phyloP scores from a whole-genome alignment of 2,113 vertebrate genomes.

The Astur gentilis region DNA sequence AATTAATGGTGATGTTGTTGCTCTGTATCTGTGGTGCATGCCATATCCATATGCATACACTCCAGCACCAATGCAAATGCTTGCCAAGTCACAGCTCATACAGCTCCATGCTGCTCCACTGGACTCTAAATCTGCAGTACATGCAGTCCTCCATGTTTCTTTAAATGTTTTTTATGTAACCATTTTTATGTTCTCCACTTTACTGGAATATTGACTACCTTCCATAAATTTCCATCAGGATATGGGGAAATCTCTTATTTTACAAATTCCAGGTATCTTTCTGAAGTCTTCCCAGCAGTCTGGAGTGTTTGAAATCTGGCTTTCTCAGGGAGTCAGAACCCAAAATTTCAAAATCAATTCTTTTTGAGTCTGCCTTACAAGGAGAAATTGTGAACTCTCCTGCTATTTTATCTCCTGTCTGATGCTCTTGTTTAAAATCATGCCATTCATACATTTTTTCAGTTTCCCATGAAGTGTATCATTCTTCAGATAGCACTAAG shows the following conservation, averaged over 20 bases:
- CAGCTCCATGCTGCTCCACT: neutral
- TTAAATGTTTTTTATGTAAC: neutral
- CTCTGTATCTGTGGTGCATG: neutral
- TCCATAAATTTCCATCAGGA: neutral
- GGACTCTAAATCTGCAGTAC: neutral
- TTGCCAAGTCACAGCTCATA: neutral
- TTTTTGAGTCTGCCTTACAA: neutral
- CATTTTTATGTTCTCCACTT: neutral
- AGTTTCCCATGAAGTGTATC: neutral
- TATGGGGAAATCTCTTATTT: neutral
- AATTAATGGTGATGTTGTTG: neutral
- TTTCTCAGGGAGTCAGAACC: neutral
- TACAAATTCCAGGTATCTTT: neutral
- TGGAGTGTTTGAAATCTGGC: neutral
- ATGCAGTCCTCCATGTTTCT: neutral
- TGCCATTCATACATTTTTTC: neutral
- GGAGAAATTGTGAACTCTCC: neutral
- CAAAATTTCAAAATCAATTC: neutral
- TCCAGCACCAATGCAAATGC: neutral
- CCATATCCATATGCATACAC: neutral
- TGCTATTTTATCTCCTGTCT: neutral
- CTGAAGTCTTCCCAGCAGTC: neutral
- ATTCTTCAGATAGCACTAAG: neutral
- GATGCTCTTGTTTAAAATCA: neutral
- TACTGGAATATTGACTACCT: neutral